Base-by-base conservation (phyloP, 2,797 vertebrate species). In the Labroides dimidiatus region DNA sequence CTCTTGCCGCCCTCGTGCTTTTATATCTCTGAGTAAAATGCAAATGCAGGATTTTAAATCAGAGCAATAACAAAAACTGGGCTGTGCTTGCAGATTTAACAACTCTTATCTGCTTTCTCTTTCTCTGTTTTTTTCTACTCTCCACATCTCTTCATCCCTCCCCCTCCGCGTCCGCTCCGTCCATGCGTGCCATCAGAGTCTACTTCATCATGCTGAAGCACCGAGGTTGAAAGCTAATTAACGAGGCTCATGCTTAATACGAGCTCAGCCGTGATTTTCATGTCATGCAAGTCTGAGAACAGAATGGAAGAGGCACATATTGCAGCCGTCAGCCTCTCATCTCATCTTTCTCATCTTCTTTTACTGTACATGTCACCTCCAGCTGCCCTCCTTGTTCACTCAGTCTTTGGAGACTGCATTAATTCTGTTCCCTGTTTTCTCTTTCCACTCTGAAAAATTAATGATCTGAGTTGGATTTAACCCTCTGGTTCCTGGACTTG, bases 201-300 rank as follows among this genome's bases (percentile, higher is more conserved):
- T 41, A 77, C 65, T 84, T 85, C 51, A 82, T 85, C 83, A 74
- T n/a, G 61, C 42, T 36, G 72, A 82, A 78, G 75, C 63, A 61
- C 62, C 45, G 61, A 60, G 75, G 75, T 59, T 88, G 86, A 87
- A 81, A 84, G 82, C 82, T 89, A 92, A 90, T 90, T 91, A 88
- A 81, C 36, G 39, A 70, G 62, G 58, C 76, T 82, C 72, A 45
- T 62, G 43, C 56, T 78, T 82, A 72, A 84, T 74, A 81, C 5
- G 21, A 45, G 67, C 77, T 74, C 66, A 21, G 71, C 65, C 33
- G n/a, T 64, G 75, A 78, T 84, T 75, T 73, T 70, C 59, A 33
- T 68, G 72, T 81, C 81, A 78, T 49, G 71, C 21, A 6, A 68
- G 69, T 64, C 27, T 43, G 37, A 50, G 36, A 54, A 47, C 48